Evolutionary conservation across 2,113 vertebrate genomes (phyloP).

Genomic region (Poeciliopsis retropinna): DNA sequence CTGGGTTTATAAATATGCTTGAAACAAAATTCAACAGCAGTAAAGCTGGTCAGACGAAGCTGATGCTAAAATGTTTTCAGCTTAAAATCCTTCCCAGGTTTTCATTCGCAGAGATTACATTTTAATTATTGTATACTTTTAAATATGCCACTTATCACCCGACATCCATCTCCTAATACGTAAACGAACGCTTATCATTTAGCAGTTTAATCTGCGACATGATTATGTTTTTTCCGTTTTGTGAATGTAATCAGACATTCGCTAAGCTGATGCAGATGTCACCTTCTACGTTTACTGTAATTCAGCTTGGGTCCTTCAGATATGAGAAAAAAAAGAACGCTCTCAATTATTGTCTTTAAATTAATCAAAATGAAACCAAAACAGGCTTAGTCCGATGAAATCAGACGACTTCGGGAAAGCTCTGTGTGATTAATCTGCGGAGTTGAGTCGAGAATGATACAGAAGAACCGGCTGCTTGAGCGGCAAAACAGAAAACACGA

Average conservation of each 20-base stretch:
- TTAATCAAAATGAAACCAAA: neutral
- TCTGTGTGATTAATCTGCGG: slow-evolving; percentile 3
- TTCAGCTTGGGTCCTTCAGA: neutral
- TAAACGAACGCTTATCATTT: slow-evolving; percentile 12
- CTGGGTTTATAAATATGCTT: too few relatives aligned
- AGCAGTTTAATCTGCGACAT: slow-evolving; percentile 17
- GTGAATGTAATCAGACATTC: slow-evolving; percentile 34
- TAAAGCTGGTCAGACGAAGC: too few relatives aligned
- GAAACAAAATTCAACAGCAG: too few relatives aligned
- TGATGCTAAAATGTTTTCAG: neutral
- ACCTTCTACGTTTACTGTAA: neutral
- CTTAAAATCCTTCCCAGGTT: too few relatives aligned
- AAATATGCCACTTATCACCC: neutral
- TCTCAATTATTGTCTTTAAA: neutral
- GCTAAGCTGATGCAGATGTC: slow-evolving; percentile 33
- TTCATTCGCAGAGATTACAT: too few relatives aligned
- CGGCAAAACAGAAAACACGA: slow-evolving; percentile 41
- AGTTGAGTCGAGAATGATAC: neutral
- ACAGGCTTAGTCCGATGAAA: slow-evolving; percentile 3
- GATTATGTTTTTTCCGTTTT: slow-evolving; percentile 3
- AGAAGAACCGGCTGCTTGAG: slow-evolving; percentile 2
- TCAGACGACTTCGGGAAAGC: neutral
- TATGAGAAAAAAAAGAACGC: neutral
- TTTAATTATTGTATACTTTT: neutral
- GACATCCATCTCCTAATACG: slow-evolving; percentile 23